A percentile compares a stretch with the other conserved stretches of the same genome.
phyloP scores from a whole-genome alignment of 2,888 invertebrate genomes.

The Eilema depressum region DNA sequence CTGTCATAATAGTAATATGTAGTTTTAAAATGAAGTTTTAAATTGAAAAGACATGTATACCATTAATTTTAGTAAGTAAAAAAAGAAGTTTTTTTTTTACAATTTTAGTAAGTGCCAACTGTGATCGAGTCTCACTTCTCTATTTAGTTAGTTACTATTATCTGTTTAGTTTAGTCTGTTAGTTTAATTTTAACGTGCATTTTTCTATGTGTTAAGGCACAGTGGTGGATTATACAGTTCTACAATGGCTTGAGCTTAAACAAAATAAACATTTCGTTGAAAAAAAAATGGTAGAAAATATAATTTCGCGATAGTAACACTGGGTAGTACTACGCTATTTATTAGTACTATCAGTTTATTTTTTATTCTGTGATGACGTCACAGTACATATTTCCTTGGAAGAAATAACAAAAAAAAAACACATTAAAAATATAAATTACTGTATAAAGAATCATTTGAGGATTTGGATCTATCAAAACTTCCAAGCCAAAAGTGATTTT shows the following conservation, averaged over 20 bases:
- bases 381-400: no score
- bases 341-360: no score
- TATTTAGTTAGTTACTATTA: constrained; percentile 43
- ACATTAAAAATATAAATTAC: no score
- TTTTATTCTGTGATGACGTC: no score
- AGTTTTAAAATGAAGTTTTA: constrained; percentile 11
- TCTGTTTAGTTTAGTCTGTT: constrained; percentile 49
- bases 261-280: background rate
- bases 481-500: no score
- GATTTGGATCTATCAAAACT: no score
- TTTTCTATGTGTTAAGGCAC: constrained; percentile 44
- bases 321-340: no score
- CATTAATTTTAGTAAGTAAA: background rate
- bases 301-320: no score
- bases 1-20: constrained; percentile 15
- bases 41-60: constrained; percentile 17
- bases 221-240: constrained; percentile 23
- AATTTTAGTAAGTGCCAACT: constrained; percentile 22
- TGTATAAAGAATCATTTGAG: no score
- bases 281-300: no score
- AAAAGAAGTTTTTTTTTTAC: no score
- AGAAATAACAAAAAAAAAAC: no score
- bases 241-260: background rate
- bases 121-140: constrained; percentile 20
- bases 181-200: constrained; percentile 54